These are phyloP conservation scores for Bradypus variegatus DNA, from an alignment of 2,797 vertebrate genomes.

Conservation along the genomic window DNA sequence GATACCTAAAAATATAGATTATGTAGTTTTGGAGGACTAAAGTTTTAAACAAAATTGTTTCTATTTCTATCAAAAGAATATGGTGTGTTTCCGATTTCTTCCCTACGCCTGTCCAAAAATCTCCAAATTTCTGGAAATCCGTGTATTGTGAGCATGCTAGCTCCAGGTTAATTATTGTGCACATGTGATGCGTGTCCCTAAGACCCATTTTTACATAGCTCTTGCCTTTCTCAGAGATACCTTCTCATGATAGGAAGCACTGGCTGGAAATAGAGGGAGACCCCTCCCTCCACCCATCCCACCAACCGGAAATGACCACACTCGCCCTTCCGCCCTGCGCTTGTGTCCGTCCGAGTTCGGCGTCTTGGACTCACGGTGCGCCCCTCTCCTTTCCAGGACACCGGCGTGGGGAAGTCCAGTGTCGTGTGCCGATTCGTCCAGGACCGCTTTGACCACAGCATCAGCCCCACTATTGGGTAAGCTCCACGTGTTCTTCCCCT, in stretches of 20 bases:
- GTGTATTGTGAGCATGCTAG: background rate
- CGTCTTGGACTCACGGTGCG: background rate
- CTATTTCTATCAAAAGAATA: background rate
- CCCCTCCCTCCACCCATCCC: no score
- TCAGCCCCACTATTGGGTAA: slow-evolving; percentile 98
- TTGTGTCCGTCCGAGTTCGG: background rate
- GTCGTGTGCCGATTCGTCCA: slow-evolving; percentile 97
- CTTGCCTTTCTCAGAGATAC: background rate
- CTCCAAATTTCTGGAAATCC: background rate
- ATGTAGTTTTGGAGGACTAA: background rate
- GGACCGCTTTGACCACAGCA: slow-evolving; percentile 98
- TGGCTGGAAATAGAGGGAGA: background rate
- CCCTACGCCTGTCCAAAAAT: background rate
- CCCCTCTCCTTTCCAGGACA: slow-evolving; percentile 82
- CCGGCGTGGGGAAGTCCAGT: slow-evolving; percentile 97
- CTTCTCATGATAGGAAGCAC: background rate
- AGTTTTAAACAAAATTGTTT: background rate
- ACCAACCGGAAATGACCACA: background rate
- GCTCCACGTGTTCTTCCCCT: slow-evolving; percentile 49
- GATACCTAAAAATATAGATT: background rate
- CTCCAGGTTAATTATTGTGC: background rate
- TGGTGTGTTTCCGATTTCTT: background rate
- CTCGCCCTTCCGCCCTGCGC: background rate
- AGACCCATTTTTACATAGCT: background rate
- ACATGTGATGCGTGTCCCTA: background rate